Base-by-base conservation (phyloP, 2,797 vertebrate genomes). In the Poeciliopsis paucimaculata region DNA sequence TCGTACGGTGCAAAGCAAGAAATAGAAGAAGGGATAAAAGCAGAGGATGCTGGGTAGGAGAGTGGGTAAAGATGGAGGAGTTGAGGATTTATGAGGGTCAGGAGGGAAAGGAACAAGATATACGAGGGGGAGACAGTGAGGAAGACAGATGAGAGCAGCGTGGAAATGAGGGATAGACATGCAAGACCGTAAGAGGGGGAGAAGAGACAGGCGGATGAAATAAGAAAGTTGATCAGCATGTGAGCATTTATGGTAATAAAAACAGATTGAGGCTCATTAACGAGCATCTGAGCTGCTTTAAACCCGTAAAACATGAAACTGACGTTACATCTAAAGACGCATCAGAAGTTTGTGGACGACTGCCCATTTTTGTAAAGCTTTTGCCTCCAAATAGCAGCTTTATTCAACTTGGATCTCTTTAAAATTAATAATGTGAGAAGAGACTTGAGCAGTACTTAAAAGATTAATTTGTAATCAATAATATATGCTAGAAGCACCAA, bases 1-100 rank as follows among this genome's bases (percentile, higher is more conserved):
- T 71, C 47, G 72, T 55, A 43, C 49, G 74, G 71, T 74, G 84
- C 84, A 75, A 66, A 77, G 73, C 57, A 57, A 46, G 55, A n/a
- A 46, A 68, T 15, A 36, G 49, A 53, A 36, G 46, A 45, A 5
- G 9, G 86, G 77, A 84, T 75, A 78, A 86, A 88, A 84, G n/a
- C 36, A 75, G 55, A 85, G 79, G 82, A 57, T 88, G 79, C 76
- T 47, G 80, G 73, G 84, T 82, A 64, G 86, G 79, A 82, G 81
- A 66, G 64, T 75, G 89, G 89, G 87, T 81, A 89, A 84, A 86
- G 81, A 88, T 72, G 76, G 72, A 66, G 73, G 74, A 78, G 66
- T 41, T 76, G 84, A 72, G 53, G 78, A 79, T 70, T 53, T 8
- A 1, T 0, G 5, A 45, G 57, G 79, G 75, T 79, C 66, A 70